Percentiles rank a stretch among this genome's conserved stretches.
phyloP scores from a whole-genome alignment of 2,113 vertebrate species.

The Oreotrochilus melanogaster region DNA sequence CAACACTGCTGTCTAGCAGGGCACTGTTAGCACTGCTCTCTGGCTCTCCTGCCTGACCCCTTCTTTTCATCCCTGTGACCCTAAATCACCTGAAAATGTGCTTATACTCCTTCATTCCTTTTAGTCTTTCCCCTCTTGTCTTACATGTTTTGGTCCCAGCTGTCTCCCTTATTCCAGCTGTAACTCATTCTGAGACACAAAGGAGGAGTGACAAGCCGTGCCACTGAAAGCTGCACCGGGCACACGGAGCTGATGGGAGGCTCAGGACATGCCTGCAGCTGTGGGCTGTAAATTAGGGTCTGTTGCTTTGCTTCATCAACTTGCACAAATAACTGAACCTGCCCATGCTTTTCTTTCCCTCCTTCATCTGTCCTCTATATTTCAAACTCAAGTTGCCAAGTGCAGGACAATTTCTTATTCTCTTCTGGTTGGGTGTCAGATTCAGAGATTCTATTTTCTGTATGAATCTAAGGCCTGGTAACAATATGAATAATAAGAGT shows the following conservation, averaged over 20 bases:
- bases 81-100: neutral
- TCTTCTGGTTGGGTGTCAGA: neutral
- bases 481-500: neutral
- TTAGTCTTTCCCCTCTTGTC: neutral
- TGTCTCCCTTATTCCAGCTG: neutral
- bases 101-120: neutral
- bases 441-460: neutral
- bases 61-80: neutral
- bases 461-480: neutral
- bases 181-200: neutral
- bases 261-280: neutral
- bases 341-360: neutral
- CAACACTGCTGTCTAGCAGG: neutral
- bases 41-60: neutral
- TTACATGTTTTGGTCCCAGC: neutral
- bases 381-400: neutral
- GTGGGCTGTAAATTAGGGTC: neutral
- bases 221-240: neutral
- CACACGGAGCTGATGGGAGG: neutral
- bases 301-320: neutral
- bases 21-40: neutral
- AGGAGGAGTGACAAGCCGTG: neutral
- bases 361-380: neutral
- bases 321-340: neutral
- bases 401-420: neutral